Percentiles rank a stretch among this genome's conserved stretches.
These are phyloP conservation scores for Podarcis muralis DNA, from an alignment of 2,113 vertebrate genomes.

Conservation along the genomic window DNA sequence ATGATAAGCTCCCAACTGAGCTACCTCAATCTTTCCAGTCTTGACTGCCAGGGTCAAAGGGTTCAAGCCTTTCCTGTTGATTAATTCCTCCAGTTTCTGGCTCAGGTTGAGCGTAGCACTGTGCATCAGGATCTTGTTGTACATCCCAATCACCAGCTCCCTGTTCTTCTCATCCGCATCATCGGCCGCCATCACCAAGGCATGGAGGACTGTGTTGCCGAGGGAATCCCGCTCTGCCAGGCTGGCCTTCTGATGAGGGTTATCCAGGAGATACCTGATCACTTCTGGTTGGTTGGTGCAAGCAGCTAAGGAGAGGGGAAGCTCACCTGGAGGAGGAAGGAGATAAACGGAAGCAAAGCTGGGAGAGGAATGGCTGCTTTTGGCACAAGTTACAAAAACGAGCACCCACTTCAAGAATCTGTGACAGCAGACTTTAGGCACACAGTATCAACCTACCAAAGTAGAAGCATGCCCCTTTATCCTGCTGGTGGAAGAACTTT, in stretches of 20 bases:
- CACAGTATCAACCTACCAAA: slow-evolving; percentile 82
- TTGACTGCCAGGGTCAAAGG: slow-evolving; percentile 92
- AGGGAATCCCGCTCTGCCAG: slow-evolving; percentile 79
- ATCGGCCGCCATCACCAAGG: slow-evolving; percentile 88
- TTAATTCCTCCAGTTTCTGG: slow-evolving; percentile 81
- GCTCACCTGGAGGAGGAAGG: slow-evolving; percentile 80
- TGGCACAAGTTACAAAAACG: too few relatives aligned
- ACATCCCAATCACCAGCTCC: slow-evolving; percentile 82
- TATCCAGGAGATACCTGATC: slow-evolving; percentile 86
- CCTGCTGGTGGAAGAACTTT: slow-evolving; percentile 86
- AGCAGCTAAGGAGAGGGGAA: slow-evolving; percentile 91
- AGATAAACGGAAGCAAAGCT: too few relatives aligned
- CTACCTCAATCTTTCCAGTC: slow-evolving; percentile 88
- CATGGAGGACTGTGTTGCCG: slow-evolving; percentile 91
- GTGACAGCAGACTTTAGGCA: background rate
- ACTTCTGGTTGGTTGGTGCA: slow-evolving; percentile 92
- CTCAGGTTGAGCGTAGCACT: slow-evolving; percentile 72
- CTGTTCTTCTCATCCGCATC: slow-evolving; percentile 84
- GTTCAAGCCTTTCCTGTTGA: slow-evolving; percentile 82
- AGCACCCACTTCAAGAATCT: fast-evolving
- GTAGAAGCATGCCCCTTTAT: slow-evolving; percentile 85
- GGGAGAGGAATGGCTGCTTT: too few relatives aligned
- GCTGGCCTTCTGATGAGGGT: slow-evolving; percentile 76
- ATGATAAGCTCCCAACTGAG: background rate
- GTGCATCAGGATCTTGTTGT: slow-evolving; percentile 82